These are phyloP conservation scores for Pachypeltis micranthus DNA, from an alignment of 1,140 invertebrate genomes.

Conservation along the genomic window DNA sequence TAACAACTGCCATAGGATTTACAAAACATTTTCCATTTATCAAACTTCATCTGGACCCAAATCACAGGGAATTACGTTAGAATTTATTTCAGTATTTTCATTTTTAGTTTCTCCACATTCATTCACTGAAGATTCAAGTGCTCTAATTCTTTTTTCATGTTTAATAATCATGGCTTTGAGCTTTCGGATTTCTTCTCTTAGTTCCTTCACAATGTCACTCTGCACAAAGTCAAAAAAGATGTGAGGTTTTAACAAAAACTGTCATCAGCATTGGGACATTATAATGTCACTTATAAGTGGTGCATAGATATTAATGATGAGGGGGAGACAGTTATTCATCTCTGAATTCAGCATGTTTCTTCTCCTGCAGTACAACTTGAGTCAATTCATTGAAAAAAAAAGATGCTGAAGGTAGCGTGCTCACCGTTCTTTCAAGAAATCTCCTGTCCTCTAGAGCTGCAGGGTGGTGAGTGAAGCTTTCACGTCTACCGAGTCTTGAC, in stretches of 20 bases:
- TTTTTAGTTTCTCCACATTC: slow-evolving; percentile 7
- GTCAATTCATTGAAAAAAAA: background rate
- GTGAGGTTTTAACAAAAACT: background rate
- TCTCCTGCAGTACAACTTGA: too few relatives aligned
- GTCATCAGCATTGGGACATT: background rate
- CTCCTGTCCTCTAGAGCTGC: too few relatives aligned
- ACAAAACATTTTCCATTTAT: slow-evolving; percentile 20
- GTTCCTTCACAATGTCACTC: slow-evolving; percentile 63
- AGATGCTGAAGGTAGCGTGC: too few relatives aligned
- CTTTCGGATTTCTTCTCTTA: slow-evolving; percentile 74
- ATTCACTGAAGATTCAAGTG: slow-evolving; percentile 45
- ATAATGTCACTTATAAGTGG: background rate
- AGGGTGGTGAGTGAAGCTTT: too few relatives aligned
- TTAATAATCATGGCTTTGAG: slow-evolving; percentile 87
- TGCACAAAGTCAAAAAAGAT: slow-evolving; percentile 27
- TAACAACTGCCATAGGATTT: too few relatives aligned
- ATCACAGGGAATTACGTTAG: slow-evolving; percentile 15
- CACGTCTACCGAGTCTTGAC: too few relatives aligned
- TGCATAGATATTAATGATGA: background rate
- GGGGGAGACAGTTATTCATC: background rate
- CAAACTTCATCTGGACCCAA: slow-evolving; percentile 26
- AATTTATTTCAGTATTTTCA: slow-evolving; percentile 2
- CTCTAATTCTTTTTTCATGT: slow-evolving; percentile 77
- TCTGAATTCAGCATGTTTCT: too few relatives aligned
- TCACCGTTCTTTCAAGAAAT: too few relatives aligned